Evolutionary conservation across 2,797 vertebrate species (phyloP).

Genomic region (Channallabes apus): DNA sequence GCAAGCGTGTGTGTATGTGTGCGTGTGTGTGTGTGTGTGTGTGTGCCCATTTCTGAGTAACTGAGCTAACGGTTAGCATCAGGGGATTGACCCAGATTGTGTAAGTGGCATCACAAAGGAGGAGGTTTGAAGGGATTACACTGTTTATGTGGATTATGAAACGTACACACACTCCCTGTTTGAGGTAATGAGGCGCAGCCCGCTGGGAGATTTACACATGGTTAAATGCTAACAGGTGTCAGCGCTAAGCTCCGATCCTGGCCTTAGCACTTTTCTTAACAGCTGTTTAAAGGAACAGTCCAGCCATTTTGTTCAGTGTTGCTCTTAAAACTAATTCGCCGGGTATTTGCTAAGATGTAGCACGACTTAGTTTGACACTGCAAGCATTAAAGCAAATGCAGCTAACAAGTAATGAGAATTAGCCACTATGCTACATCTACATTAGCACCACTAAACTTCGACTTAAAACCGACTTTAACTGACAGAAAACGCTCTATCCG

Average conservation of each 20-base stretch:
- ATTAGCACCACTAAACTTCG: background rate
- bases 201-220: conserved; percentile 47
- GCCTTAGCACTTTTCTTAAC: background rate
- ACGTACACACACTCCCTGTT: conserved; percentile 72
- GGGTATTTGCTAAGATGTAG: background rate
- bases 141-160: conserved; percentile 76
- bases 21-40: background rate
- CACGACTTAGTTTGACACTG: background rate
- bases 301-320: background rate
- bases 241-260: background rate
- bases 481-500: background rate
- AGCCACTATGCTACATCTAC: background rate
- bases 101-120: conserved; percentile 72
- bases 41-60: background rate
- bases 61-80: conserved; percentile 14
- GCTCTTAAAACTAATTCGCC: background rate
- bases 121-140: conserved; percentile 77
- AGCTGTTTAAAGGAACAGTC: conserved; percentile 1
- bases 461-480: background rate
- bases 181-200: conserved; percentile 70
- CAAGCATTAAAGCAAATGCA: background rate
- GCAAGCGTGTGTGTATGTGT: background rate
- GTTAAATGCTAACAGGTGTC: conserved; percentile 40
- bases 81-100: conserved; percentile 72
- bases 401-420: too few species aligned